A percentile compares a stretch with the other conserved stretches of the same genome.
Conservation (phyloP, 2,797 vertebrate genomes). For the Pseudomugil tenellus region DNA sequence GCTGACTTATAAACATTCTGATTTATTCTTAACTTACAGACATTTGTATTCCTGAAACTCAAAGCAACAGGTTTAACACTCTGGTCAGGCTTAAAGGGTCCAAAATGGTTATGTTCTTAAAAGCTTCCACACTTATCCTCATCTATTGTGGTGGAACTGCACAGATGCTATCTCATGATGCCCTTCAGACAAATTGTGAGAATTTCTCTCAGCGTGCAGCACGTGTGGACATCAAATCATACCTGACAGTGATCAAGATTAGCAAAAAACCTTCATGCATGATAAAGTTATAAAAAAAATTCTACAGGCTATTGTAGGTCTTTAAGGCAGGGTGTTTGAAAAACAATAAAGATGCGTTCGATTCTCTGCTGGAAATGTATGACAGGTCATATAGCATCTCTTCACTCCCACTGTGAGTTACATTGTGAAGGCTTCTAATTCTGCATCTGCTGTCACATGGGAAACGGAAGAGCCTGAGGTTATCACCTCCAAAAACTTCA, state of each 20-base stretch:
- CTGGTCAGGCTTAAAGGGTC: background rate
- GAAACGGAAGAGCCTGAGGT: conserved; percentile 21
- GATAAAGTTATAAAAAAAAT: conserved; percentile 40
- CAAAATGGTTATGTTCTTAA: background rate
- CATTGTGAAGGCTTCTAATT: conserved; percentile 13
- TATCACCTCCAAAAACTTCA: conserved; percentile 16
- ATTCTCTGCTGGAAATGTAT: conserved; percentile 22
- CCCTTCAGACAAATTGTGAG: conserved; percentile 17
- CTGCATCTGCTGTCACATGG: conserved; percentile 19
- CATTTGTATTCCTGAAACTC: conserved; percentile 10
- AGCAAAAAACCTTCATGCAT: conserved; percentile 24
- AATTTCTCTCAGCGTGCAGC: conserved; percentile 9
- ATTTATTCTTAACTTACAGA: conserved; percentile 14
- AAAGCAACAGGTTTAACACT: conserved; percentile 12
- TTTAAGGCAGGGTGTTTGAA: conserved; percentile 13
- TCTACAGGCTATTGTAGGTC: conserved; percentile 8
- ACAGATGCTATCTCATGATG: conserved; percentile 4
- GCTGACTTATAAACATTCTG: conserved; percentile 18
- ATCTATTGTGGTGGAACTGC: conserved; percentile 3
- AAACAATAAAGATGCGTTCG: conserved; percentile 19
- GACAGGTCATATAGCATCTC: conserved; percentile 4
- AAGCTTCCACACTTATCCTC: conserved; percentile 15
- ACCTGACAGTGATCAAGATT: conserved; percentile 39
- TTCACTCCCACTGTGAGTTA: conserved; percentile 19
- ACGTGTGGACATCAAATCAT: conserved; percentile 32